Conservation (phyloP, 2,797 vertebrate genomes). For the Gadopsis marmoratus region DNA sequence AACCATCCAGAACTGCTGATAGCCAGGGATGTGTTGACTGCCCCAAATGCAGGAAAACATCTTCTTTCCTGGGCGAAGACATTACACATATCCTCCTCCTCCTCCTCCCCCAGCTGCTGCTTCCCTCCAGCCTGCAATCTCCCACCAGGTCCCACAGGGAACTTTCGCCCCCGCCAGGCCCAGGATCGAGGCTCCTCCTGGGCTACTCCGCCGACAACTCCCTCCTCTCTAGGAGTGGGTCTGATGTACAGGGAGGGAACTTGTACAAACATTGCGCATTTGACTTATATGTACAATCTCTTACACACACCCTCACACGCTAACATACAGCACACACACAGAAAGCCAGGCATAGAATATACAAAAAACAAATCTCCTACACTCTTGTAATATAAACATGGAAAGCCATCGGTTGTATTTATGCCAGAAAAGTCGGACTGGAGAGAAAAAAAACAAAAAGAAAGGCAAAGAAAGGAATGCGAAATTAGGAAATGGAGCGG, state of each 20-base stretch:
- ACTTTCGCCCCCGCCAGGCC: constrained; percentile 41
- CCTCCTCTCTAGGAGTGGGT: constrained; percentile 32
- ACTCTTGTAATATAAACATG: constrained; percentile 53
- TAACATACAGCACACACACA: constrained; percentile 37
- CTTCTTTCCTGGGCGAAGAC: constrained; percentile 63
- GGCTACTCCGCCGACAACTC: constrained; percentile 53
- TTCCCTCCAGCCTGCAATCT: constrained; percentile 54
- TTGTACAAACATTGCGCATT: constrained; percentile 70
- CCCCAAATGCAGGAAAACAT: constrained; percentile 45
- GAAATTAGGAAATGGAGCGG: constrained; percentile 25
- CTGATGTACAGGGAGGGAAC: constrained; percentile 61
- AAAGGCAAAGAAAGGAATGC: constrained; percentile 21
- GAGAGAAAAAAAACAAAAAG: constrained; percentile 4
- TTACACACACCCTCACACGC: constrained; percentile 40
- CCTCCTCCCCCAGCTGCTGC: constrained; percentile 32
- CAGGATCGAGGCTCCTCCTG: constrained; percentile 56
- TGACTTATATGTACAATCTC: constrained; percentile 47
- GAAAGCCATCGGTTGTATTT: constrained; percentile 32
- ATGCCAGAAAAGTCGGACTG: constrained; percentile 25
- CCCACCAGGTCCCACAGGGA: constrained; percentile 57
- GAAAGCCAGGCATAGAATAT: constrained; percentile 42
- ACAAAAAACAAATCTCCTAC: constrained; percentile 52
- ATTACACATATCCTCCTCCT: constrained; percentile 63
- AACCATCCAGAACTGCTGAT: constrained; percentile 66
- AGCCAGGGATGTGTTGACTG: constrained; percentile 68